These are phyloP conservation scores for Crotalus tigris DNA, from an alignment of 2,113 vertebrate species.

Conservation along the genomic window DNA sequence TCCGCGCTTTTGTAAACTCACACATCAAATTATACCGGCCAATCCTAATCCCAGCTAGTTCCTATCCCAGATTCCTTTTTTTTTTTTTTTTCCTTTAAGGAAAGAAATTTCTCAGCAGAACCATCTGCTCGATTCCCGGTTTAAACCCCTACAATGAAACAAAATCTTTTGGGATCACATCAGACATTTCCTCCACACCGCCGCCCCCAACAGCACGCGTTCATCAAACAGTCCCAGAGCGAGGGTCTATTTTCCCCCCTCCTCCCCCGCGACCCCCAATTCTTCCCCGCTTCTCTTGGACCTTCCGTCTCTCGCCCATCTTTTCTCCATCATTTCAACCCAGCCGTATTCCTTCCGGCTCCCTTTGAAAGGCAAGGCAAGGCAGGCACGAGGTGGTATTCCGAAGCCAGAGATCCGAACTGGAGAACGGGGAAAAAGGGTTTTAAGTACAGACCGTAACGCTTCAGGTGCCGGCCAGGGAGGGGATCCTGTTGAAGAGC, in stretches of 20 bases:
- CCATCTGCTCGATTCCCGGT: neutral
- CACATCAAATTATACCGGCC: slow-evolving; percentile 11
- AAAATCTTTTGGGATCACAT: neutral
- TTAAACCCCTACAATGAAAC: neutral
- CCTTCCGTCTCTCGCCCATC: neutral
- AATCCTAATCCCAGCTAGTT: slow-evolving; percentile 22
- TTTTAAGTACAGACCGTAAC: slow-evolving; percentile 61
- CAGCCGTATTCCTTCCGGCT: slow-evolving; percentile 18
- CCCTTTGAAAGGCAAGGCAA: slow-evolving; percentile 24
- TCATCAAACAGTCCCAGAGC: slow-evolving; percentile 35
- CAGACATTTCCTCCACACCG: no score
- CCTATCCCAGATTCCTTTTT: neutral
- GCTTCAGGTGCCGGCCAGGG: slow-evolving; percentile 45
- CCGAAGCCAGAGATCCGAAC: slow-evolving; percentile 53
- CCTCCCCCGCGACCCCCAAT: neutral
- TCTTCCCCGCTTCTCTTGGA: neutral
- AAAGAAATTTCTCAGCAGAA: neutral
- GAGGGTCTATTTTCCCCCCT: slow-evolving; percentile 1
- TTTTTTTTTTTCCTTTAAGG: neutral
- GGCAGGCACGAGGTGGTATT: slow-evolving; percentile 48
- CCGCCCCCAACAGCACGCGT: neutral
- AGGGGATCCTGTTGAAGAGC: neutral
- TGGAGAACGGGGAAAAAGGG: slow-evolving; percentile 31
- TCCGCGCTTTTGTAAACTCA: slow-evolving; percentile 24
- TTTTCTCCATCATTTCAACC: neutral